A percentile compares a stretch with the other conserved stretches of the same genome.
These are phyloP conservation scores for Cardiocondyla obscurior DNA, from an alignment of 1,140 invertebrate species.

Conservation along the genomic window DNA sequence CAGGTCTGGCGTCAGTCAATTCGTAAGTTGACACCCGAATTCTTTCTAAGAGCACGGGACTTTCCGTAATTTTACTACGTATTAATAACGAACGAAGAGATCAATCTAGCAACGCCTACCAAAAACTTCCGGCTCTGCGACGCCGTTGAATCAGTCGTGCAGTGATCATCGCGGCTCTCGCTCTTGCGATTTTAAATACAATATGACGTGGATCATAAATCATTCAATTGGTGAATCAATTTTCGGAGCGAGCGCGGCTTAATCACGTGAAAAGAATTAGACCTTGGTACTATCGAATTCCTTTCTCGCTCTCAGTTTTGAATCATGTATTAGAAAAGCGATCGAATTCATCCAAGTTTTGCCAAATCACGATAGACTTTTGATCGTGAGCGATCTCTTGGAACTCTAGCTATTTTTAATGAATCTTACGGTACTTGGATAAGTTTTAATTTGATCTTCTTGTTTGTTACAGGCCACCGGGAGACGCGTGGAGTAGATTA, in stretches of 20 bases:
- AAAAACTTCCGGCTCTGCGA: too few relatives aligned
- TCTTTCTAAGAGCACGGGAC: too few relatives aligned
- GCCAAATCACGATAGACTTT: conserved; percentile 42
- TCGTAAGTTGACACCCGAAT: too few relatives aligned
- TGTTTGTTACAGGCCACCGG: conserved; percentile 86
- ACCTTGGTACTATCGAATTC: background rate
- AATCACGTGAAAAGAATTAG: background rate
- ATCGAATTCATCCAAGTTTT: conserved; percentile 39
- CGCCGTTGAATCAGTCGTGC: too few relatives aligned
- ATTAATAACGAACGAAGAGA: too few relatives aligned
- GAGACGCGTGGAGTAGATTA: conserved; percentile 91
- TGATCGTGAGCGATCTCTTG: conserved; percentile 56
- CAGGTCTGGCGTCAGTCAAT: too few relatives aligned
- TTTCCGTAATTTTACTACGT: too few relatives aligned
- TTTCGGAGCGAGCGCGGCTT: conserved; percentile 8
- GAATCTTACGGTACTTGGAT: conserved; percentile 26
- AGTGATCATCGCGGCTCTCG: too few relatives aligned
- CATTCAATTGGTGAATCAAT: conserved; percentile 39
- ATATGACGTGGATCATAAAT: conserved; percentile 7
- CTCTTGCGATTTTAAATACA: too few relatives aligned
- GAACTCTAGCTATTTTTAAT: conserved; percentile 56
- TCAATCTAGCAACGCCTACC: too few relatives aligned
- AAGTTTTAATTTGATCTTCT: background rate
- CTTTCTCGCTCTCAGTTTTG: conserved; percentile 15
- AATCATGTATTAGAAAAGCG: conserved; percentile 24